phyloP scores from a whole-genome alignment of 2,888 invertebrate species.

The Ellobium chinense region DNA sequence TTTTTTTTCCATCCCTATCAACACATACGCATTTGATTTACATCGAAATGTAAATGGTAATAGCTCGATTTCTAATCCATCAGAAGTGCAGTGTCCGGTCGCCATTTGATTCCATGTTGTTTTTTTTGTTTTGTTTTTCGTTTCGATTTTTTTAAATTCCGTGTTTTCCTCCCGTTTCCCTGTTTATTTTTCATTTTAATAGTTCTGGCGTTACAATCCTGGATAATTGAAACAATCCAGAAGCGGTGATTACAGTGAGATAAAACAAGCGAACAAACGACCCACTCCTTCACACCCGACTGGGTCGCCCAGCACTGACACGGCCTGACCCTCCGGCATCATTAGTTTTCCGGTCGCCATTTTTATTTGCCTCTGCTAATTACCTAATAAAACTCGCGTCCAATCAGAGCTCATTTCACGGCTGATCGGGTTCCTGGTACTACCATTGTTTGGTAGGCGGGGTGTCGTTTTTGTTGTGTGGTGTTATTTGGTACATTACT shows the following conservation, averaged over 20 bases:
- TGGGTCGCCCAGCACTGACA: too few species aligned
- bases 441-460: too few species aligned
- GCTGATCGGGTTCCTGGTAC: background rate
- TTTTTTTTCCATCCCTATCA: too few species aligned
- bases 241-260: slow-evolving; percentile 1
- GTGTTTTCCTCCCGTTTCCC: background rate
- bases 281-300: slow-evolving; percentile 21
- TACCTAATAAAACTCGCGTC: slow-evolving; percentile 29
- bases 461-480: too few species aligned
- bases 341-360: slow-evolving; percentile 23
- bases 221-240: slow-evolving; percentile 27
- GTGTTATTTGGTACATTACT: too few species aligned
- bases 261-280: background rate
- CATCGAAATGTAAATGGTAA: too few species aligned
- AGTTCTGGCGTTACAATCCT: background rate
- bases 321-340: background rate
- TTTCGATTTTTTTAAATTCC: background rate
- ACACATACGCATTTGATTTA: too few species aligned
- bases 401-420: slow-evolving; percentile 34
- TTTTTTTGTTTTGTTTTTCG: too few species aligned
- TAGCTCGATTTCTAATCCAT: too few species aligned
- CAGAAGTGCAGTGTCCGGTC: too few species aligned
- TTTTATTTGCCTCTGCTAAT: slow-evolving; percentile 14
- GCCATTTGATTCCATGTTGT: too few species aligned
- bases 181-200: background rate